Evolutionary conservation across 1,140 invertebrate species (phyloP), one percentile per base, ranked within the genome.

Genomic region (Pogonomyrmex californicus): DNA sequence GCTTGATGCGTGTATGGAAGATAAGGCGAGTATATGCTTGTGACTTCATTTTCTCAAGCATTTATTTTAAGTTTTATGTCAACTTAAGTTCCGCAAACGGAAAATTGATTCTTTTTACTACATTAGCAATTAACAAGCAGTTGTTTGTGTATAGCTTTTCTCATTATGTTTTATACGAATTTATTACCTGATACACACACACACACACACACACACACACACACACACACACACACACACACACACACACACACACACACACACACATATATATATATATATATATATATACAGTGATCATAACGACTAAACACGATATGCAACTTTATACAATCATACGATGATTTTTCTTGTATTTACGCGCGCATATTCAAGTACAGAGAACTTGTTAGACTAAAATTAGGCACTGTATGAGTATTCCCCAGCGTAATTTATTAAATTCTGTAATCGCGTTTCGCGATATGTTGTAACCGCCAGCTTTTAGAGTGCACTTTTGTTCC

Each of bases 401-500:
- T 71, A 71, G 10, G 30, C 33, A 23, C 38, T 44, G 36, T 51
- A 36, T 12, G 33, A 49, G 12, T 36, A 36, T 63, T 47, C 4
- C 30, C 41, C 23, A 10, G 5, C n/a, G 54, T 60, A 14, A 62
- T 63, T 76, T 12, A 23, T 51, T 56, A 17, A 56, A 70, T 44
- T 81, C 30, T 56, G 49, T 38, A 79, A 44, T 66, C 44, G 38
- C 36, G 44, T 56, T 81, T 23, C 33, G 65, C 36, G n/a, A 56
- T 70, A 70, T n/a, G 1, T 44, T 36, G 10, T 38, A 41, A 81
- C 65, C 51, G 65, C 23, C n/a, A 49, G 65, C 36, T 81, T 81
- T 81, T 70, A 81, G 63, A 81, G 49, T 33, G 49, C 65, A 60
- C 78, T 81, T 71, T 81, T 9, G 78, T 70, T 41, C 36, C 38